Evolutionary conservation across 1,140 invertebrate genomes (phyloP), one percentile per base, ranked within the genome.

Genomic region (Lasioglossum albipes): DNA sequence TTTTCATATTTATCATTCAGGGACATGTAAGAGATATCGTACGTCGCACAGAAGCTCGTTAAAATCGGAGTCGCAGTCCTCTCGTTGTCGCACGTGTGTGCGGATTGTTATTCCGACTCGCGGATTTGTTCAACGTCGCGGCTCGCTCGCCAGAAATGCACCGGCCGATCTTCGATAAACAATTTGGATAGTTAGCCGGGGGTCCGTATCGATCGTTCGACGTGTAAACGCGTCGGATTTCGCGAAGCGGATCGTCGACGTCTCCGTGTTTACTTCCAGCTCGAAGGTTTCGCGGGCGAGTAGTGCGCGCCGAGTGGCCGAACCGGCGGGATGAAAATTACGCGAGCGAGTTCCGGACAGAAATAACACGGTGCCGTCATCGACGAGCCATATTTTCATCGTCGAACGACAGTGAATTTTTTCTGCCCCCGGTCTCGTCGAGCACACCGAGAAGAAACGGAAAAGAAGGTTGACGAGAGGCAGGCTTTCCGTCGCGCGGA

Each of bases 381-480:
- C 66, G 66, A 49, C n/a, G 42, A 27, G 12, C 66, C 66, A 49
- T 49, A 49, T 52, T 68, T 68, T 68, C 66, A 68, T 68, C 66
- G 52, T 77, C 41, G 62, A 45, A 57, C 59, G 75, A 72, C 76
- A 41, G 68, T 64, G 68, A 42, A 64, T 68, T 68, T 67, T 61
- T 75, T n/a, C 12, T 6, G 31, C 27, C 36, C 36, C 36, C 36
- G 36, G 45, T 13, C 27, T 10, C 62, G 31, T 0, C 36, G 13
- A 27, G n/a, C 45, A 49, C 45, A 16, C 36, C 10, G 42, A 36
- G 7, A 45, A 12, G 31, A 62, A 68, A 45, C 20, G 69, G 65
- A 73, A 62, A 64, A 82, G 57, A 64, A 82, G 57, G 57, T 77
- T 85, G 84, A 85, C 72, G 75, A 76, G 84, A 85, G 84, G 71